These are phyloP conservation scores for Magallana gigas DNA, from an alignment of 1,140 invertebrate genomes.

Conservation along the genomic window DNA sequence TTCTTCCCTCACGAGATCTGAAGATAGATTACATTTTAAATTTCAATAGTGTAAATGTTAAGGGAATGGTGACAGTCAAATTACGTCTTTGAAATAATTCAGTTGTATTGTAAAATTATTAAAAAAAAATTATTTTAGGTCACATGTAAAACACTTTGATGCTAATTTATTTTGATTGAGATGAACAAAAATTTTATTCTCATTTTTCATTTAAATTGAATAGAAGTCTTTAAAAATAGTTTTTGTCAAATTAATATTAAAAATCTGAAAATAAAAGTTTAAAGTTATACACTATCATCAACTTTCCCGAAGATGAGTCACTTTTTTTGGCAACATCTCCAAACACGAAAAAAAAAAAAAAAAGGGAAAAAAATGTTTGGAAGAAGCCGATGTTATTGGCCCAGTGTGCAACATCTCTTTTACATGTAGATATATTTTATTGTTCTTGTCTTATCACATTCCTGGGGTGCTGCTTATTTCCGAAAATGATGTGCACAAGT, in stretches of 20 bases:
- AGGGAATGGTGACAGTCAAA: no score
- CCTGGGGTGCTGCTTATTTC: conserved; percentile 28
- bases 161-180: neutral
- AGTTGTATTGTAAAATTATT: no score
- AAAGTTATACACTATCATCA: neutral
- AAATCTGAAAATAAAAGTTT: no score
- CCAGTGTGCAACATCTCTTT: conserved; percentile 32
- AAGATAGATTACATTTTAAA: no score
- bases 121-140: no score
- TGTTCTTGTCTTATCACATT: conserved; percentile 26
- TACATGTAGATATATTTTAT: conserved; percentile 43
- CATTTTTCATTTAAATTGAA: neutral
- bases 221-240: no score
- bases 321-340: neutral
- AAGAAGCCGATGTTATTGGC: conserved; percentile 1
- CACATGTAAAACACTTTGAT: no score
- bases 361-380: neutral
- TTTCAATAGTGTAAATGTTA: no score
- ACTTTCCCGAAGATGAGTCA: neutral
- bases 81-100: no score
- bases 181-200: neutral
- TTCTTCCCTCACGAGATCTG: neutral
- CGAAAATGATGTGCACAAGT: conserved; percentile 39
- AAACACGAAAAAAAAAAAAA: neutral
- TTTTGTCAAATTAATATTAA: no score